Percentiles rank a stretch among this genome's conserved stretches.
Conservation (phyloP, 2,113 vertebrate species). For the Sphaerodactylus townsendi region DNA sequence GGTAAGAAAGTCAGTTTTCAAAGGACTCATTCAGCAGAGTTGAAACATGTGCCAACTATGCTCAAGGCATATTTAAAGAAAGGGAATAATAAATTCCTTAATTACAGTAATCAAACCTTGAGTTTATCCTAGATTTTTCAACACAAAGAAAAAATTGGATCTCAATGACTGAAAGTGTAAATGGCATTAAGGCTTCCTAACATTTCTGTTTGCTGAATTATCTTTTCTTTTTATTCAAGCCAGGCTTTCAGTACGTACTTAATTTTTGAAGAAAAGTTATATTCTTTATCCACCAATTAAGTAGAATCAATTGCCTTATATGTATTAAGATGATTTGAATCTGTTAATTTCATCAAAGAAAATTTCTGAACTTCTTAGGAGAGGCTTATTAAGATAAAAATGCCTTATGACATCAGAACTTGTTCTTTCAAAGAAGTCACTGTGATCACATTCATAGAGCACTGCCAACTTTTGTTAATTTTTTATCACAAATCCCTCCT, state of each 20-base stretch:
- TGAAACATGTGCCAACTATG: conserved; percentile 33
- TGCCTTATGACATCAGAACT: background rate
- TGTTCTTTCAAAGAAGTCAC: background rate
- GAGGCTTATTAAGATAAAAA: background rate
- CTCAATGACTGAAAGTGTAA: conserved; percentile 37
- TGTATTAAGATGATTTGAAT: conserved; percentile 42
- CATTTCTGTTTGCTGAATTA: conserved; percentile 44
- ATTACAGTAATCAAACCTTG: conserved; percentile 47
- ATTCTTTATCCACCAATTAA: conserved; percentile 46
- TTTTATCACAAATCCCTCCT: background rate
- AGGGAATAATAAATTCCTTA: conserved; percentile 49
- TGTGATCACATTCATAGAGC: accelerated
- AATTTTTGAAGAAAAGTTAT: conserved; percentile 10
- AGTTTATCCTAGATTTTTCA: conserved; percentile 50
- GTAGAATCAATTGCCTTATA: background rate
- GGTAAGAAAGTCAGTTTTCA: background rate
- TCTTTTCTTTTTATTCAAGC: conserved; percentile 40
- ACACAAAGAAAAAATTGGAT: conserved; percentile 49
- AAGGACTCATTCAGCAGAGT: conserved; percentile 22
- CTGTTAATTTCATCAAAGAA: conserved; percentile 44
- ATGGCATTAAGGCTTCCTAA: conserved; percentile 20
- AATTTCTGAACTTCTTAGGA: background rate
- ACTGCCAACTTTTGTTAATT: background rate
- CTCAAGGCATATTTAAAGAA: conserved; percentile 29
- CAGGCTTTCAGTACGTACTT: conserved; percentile 18